Conservation (phyloP, 2,113 vertebrate species). For the Brevimyrus niger region DNA sequence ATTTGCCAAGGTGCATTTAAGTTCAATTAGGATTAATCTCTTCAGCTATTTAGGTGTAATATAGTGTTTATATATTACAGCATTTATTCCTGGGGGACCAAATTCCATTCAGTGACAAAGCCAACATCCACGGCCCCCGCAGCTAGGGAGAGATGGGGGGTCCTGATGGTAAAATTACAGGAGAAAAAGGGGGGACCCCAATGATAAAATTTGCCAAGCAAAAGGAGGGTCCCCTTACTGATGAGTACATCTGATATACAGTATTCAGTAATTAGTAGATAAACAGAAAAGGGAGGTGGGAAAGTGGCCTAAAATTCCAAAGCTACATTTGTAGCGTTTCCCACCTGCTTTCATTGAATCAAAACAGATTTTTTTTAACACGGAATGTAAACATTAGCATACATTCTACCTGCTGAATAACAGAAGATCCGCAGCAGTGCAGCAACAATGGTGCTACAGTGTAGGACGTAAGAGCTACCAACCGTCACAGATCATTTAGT, state of each 20-base stretch:
- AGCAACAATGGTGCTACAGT: background rate
- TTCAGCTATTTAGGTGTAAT: background rate
- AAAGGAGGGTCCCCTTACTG: background rate
- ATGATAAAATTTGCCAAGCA: background rate
- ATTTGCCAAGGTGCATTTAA: background rate
- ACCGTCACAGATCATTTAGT: background rate
- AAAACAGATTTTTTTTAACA: background rate
- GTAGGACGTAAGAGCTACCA: background rate
- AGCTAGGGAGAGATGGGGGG: background rate
- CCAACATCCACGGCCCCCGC: background rate
- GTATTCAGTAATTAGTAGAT: background rate
- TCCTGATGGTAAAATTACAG: background rate
- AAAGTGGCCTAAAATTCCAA: background rate
- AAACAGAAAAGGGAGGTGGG: background rate
- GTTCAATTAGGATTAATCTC: background rate
- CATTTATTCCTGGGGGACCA: background rate
- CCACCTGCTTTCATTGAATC: background rate
- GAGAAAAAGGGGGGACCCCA: background rate
- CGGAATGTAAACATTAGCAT: background rate
- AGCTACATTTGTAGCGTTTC: background rate
- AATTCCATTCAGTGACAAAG: background rate
- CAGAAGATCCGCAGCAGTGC: background rate
- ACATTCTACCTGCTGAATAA: background rate
- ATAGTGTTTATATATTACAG: background rate
- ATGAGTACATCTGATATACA: background rate